Base-by-base conservation (phyloP, 1,140 invertebrate genomes). In the Drosophila grimshawi region DNA sequence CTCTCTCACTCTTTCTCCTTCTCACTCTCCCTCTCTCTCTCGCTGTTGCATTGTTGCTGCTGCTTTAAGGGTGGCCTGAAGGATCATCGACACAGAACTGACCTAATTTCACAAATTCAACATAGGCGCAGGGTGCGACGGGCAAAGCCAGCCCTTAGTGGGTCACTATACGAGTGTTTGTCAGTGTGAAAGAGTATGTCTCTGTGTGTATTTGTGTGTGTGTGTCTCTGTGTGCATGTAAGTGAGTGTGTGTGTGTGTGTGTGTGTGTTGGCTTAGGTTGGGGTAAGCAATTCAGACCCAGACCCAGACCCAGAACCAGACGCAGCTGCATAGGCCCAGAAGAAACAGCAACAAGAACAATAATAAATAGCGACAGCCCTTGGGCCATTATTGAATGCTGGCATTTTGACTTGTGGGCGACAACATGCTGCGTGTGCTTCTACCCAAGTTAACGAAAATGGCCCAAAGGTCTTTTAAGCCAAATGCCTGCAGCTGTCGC, bases 11-110 rank as follows among this genome's bases (percentile, higher is more conserved):
- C 52, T 32, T 64, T 30, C 75, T 63, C 39, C 48, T 30, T 4
- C 33, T n/a, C 51, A 41, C 45, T 46, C 61, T 10, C 32, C 68
- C 45, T 51, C n/a, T 55, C 32, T 19, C 19, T 19, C 19, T 19
- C 19, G 1, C 19, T 19, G 19, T 19, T 64, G 57, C 60, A 43
- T 76, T 69, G 76, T 66, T 83, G 76, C 68, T 80, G 75, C 48
- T 72, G 65, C 67, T 56, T 46, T 65, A 33, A 19, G 56, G 77
- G 71, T 65, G 78, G 78, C 71, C 79, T 68, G 91, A 92, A 92
- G 90, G 91, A 92, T 92, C 91, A 92, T 92, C 91, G 91, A 92
- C 91, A 92, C 91, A 85, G 76, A 90, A 90, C 91, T 92, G 91
- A 92, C 91, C 91, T 92, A 92, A 92, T 92, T 92, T 92, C 88